Evolutionary conservation across 2,888 invertebrate species (phyloP).

Genomic region (Leptinotarsa haldemani): DNA sequence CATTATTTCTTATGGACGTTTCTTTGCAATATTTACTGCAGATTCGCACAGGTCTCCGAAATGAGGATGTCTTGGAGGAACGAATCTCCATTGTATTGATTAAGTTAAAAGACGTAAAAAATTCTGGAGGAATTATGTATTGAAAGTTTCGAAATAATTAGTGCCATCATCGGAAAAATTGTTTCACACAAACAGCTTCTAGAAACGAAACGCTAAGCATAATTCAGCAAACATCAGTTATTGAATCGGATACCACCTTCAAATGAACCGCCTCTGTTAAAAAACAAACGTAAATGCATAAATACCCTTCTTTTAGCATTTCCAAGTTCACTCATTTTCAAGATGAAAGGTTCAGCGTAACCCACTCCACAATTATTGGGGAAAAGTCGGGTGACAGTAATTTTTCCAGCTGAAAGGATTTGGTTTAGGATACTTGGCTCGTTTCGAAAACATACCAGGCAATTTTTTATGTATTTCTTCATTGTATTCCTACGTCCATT

Average conservation of each 20-base stretch:
- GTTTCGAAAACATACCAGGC: too few species aligned
- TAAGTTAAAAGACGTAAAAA: background rate
- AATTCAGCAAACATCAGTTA: background rate
- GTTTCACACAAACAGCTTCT: background rate
- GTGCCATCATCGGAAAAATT: conserved; percentile 11
- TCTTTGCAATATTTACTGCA: conserved; percentile 52
- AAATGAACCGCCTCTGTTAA: background rate
- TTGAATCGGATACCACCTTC: background rate
- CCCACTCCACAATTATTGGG: background rate
- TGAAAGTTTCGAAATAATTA: background rate
- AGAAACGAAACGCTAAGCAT: background rate
- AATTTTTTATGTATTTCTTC: too few species aligned
- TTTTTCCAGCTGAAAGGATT: background rate
- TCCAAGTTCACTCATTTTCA: background rate
- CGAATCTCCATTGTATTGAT: conserved; percentile 32
- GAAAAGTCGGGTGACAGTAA: background rate
- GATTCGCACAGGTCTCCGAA: conserved; percentile 58
- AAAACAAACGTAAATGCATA: background rate
- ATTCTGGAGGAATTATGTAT: background rate
- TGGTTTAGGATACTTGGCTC: too few species aligned
- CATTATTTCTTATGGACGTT: conserved; percentile 48
- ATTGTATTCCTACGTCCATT: too few species aligned
- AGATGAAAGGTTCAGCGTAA: background rate
- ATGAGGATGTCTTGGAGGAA: conserved; percentile 51
- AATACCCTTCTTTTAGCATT: background rate